phyloP scores from a whole-genome alignment of 1,140 invertebrate species.

The Panulirus ornatus region DNA sequence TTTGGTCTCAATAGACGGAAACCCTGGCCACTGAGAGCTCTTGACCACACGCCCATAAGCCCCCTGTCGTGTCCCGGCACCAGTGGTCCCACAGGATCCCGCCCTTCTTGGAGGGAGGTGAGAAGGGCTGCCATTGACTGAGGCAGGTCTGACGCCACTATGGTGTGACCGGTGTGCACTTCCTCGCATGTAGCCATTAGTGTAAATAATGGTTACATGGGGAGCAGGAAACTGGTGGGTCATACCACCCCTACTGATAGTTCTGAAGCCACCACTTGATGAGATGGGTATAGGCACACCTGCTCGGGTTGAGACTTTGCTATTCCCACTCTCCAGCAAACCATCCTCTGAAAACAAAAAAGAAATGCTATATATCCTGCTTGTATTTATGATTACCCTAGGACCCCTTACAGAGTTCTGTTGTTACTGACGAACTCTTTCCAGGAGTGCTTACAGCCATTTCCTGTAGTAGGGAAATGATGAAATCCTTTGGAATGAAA shows the following conservation, averaged over 20 bases:
- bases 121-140: slow-evolving; percentile 13
- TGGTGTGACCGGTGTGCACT: not conserved
- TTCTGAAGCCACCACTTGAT: not conserved
- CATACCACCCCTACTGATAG: not conserved
- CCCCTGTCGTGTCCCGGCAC: not conserved
- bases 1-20: slow-evolving; percentile 33
- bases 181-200: not conserved
- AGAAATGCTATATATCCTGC: not conserved
- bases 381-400: not conserved
- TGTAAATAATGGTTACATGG: not conserved
- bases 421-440: not conserved
- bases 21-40: slow-evolving; percentile 59
- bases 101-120: not conserved
- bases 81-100: not conserved
- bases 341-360: not conserved
- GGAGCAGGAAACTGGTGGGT: slow-evolving; percentile 1
- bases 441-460: not conserved
- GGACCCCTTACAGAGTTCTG: too few species aligned
- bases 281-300: not conserved
- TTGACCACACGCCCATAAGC: not conserved
- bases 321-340: not conserved
- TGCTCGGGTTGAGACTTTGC: not conserved
- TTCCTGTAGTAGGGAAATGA: not conserved
- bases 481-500: too few species aligned
- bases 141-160: not conserved